A percentile compares a stretch with the other conserved stretches of the same genome.
Evolutionary conservation across 2,113 vertebrate species (phyloP).

Genomic region (Indri indri): DNA sequence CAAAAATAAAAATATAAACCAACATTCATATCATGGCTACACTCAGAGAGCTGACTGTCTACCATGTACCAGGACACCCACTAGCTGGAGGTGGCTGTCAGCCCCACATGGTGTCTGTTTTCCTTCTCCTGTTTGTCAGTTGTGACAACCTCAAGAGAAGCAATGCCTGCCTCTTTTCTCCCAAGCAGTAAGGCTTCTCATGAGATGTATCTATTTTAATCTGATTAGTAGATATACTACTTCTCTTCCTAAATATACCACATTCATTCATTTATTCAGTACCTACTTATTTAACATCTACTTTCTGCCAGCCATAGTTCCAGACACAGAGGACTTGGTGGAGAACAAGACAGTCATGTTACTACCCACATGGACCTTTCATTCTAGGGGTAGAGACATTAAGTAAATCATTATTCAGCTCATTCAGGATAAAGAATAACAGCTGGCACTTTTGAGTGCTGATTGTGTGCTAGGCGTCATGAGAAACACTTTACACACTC

Average conservation of each 20-base stretch:
- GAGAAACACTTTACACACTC: background rate
- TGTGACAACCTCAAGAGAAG: background rate
- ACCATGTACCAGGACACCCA: background rate
- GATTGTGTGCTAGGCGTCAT: background rate
- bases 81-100: background rate
- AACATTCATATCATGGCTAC: background rate
- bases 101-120: background rate
- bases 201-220: background rate
- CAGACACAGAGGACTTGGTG: background rate
- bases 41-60: background rate
- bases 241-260: background rate
- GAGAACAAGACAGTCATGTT: background rate
- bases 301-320: background rate
- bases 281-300: background rate
- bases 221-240: background rate
- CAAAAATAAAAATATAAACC: background rate
- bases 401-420: background rate
- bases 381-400: background rate
- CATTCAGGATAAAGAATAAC: background rate
- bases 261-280: background rate
- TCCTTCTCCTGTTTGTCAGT: background rate
- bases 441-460: background rate
- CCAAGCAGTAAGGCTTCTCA: background rate
- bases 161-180: background rate
- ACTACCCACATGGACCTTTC: background rate